phyloP scores from a whole-genome alignment of 1,140 invertebrate species.

The Ceratitis capitata region DNA sequence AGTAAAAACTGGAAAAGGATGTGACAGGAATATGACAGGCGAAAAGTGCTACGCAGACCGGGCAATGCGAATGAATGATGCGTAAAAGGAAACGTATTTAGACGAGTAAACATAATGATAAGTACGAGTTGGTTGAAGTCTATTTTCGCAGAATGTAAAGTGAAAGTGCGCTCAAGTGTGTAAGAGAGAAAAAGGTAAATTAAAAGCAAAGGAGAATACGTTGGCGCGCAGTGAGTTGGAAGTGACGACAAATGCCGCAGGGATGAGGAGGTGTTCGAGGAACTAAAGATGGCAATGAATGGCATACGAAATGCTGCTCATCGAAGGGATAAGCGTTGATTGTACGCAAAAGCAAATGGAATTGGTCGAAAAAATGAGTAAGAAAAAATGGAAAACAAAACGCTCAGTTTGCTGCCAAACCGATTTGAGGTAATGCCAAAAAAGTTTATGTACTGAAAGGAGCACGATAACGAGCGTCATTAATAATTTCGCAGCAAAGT shows the following conservation, averaged over 20 bases:
- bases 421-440: constrained; percentile 41
- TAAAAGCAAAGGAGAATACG: constrained; percentile 18
- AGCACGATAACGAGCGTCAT: constrained; percentile 63
- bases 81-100: neutral
- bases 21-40: constrained; percentile 51
- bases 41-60: constrained; percentile 17
- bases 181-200: constrained; percentile 32
- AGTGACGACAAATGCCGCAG: neutral
- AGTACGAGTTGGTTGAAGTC: neutral
- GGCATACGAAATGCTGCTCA: neutral
- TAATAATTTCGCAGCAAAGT: constrained; percentile 57
- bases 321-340: neutral
- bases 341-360: neutral
- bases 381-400: constrained; percentile 28
- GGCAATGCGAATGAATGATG: neutral
- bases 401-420: neutral
- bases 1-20: constrained; percentile 55
- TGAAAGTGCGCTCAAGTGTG: constrained; percentile 20
- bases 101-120: neutral
- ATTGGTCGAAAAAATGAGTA: neutral
- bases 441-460: constrained; percentile 65
- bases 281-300: neutral
- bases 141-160: neutral
- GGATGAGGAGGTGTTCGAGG: too few relatives aligned
- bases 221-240: neutral